phyloP scores from a whole-genome alignment of 2,888 invertebrate species.

The Epinotia brunnichana region DNA sequence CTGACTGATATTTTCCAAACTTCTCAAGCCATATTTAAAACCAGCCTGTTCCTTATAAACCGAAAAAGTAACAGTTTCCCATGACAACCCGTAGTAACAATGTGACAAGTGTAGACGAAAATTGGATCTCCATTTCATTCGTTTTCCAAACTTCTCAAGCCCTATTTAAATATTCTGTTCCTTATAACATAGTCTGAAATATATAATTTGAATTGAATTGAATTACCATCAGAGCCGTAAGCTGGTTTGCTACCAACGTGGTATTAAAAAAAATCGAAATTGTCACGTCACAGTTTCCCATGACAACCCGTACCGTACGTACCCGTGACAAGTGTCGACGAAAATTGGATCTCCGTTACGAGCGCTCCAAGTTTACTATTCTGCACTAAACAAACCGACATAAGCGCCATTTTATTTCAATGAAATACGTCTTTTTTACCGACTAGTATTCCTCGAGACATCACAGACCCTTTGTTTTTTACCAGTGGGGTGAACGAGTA shows the following conservation, averaged over 20 bases:
- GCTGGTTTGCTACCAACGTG: too few species aligned
- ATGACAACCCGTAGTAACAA: slow-evolving; percentile 42
- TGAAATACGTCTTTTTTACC: not conserved
- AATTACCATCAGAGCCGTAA: too few species aligned
- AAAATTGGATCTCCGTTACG: slow-evolving; percentile 59
- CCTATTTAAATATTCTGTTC: too few species aligned
- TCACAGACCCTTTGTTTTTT: slow-evolving; percentile 21
- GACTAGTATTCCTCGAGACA: slow-evolving; percentile 15
- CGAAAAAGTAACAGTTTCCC: not conserved
- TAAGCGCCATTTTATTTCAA: not conserved
- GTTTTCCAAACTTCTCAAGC: too few species aligned
- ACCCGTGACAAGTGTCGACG: slow-evolving; percentile 45
- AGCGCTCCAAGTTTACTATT: slow-evolving; percentile 50
- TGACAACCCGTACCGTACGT: slow-evolving; percentile 43
- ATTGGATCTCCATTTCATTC: slow-evolving; percentile 58
- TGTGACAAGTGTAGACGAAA: slow-evolving; percentile 48
- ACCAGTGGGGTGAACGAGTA: not conserved
- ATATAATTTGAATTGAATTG: too few species aligned
- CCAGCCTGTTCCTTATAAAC: too few species aligned
- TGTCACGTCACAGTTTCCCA: not conserved
- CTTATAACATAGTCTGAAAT: too few species aligned
- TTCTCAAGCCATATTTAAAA: too few species aligned
- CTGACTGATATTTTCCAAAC: too few species aligned
- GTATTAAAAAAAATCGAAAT: too few species aligned
- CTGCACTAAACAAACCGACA: not conserved